Evolutionary conservation across 2,113 vertebrate species (phyloP).

Genomic region (Zootoca vivipara): DNA sequence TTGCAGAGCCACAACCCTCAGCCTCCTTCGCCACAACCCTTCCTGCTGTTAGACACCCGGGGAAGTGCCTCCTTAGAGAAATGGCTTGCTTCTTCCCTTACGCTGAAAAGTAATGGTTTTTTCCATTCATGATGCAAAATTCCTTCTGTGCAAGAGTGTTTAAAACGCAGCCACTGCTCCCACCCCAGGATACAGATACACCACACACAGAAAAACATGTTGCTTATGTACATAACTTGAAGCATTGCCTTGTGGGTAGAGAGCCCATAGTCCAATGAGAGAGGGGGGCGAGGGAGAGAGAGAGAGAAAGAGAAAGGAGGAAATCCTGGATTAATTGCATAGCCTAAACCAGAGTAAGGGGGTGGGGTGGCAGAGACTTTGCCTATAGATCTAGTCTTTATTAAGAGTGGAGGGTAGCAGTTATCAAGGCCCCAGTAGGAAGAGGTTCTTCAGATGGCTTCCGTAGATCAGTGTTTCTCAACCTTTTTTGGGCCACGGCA

Average conservation of each 20-base stretch:
- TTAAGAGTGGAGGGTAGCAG: background rate
- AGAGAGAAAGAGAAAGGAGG: background rate
- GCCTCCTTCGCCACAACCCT: background rate
- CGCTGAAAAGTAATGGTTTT: background rate
- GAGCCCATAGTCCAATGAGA: background rate
- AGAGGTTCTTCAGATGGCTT: background rate
- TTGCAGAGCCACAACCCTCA: background rate
- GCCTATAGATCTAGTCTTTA: background rate
- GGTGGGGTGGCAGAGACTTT: background rate
- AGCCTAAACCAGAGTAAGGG: background rate
- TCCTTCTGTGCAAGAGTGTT: background rate
- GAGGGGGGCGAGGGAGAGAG: no score
- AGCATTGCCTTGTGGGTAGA: no score
- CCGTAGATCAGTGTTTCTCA: no score
- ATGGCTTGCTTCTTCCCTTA: background rate
- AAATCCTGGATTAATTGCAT: background rate
- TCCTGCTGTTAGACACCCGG: background rate
- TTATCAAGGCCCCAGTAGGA: background rate
- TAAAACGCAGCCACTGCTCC: background rate
- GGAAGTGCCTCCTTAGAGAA: background rate
- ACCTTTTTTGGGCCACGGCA: no score
- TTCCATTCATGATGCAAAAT: background rate
- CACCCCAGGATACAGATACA: background rate
- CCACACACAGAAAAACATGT: background rate
- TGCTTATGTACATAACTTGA: no score